Conservation (phyloP, 2,797 vertebrate genomes). For the Alauda arvensis region DNA sequence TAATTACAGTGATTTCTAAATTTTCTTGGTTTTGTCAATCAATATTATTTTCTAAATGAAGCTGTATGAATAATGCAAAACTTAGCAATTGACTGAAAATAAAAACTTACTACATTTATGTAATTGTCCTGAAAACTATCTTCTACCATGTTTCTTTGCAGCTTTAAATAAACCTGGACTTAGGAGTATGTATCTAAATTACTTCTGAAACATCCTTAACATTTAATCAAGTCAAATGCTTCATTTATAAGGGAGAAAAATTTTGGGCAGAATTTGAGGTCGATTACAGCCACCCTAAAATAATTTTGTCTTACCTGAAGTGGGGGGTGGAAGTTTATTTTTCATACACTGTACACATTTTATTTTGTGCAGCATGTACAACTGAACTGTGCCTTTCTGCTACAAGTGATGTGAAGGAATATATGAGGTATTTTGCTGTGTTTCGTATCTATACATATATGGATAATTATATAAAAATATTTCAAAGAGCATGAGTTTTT, state of each 20-base stretch:
- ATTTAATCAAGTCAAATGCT: neutral
- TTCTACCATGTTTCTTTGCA: neutral
- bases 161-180: neutral
- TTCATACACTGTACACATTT: neutral
- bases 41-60: neutral
- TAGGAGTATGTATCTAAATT: neutral
- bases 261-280: neutral
- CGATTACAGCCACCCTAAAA: constrained; percentile 20
- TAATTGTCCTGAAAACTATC: neutral
- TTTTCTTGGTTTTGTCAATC: neutral
- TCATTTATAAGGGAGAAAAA: neutral
- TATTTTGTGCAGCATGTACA: constrained; percentile 9
- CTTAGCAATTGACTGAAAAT: neutral
- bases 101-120: neutral
- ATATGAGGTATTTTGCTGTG: constrained; percentile 47
- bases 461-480: constrained; percentile 36
- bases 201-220: neutral
- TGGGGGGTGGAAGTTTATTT: neutral
- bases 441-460: constrained; percentile 34
- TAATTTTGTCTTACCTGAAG: neutral
- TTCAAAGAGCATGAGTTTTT: constrained; percentile 44
- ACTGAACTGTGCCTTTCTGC: neutral
- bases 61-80: neutral
- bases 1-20: neutral
- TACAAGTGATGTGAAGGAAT: constrained; percentile 31